phyloP scores from a whole-genome alignment of 2,888 invertebrate species.

The Stenurella melanura region DNA sequence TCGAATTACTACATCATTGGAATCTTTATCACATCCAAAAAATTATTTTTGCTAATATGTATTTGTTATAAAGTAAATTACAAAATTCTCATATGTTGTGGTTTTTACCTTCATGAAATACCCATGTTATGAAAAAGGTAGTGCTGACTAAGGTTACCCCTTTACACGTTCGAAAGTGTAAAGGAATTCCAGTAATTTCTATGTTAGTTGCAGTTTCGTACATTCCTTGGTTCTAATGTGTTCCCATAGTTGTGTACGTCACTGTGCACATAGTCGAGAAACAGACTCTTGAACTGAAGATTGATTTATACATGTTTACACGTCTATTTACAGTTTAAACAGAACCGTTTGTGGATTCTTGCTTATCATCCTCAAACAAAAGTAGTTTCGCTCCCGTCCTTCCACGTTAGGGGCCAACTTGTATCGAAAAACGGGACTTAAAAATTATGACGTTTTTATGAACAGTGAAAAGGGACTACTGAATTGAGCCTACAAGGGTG shows the following conservation, averaged over 20 bases:
- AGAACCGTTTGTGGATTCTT: constrained; percentile 62
- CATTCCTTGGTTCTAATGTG: too few species aligned
- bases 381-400: constrained; percentile 3
- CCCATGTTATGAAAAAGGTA: too few species aligned
- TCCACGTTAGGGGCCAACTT: constrained; percentile 22
- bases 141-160: too few species aligned
- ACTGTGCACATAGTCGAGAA: constrained; percentile 22
- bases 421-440: neutral
- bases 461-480: neutral
- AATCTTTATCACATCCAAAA: too few species aligned
- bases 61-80: too few species aligned
- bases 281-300: constrained; percentile 51
- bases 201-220: too few species aligned
- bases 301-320: constrained; percentile 67
- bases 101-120: too few species aligned
- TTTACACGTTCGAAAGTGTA: too few species aligned
- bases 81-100: too few species aligned
- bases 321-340: constrained; percentile 67
- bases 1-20: too few species aligned
- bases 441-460: constrained; percentile 27
- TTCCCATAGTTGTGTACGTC: constrained; percentile 27
- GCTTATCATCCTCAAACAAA: constrained; percentile 59
- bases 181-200: too few species aligned
- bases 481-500: neutral
- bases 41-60: too few species aligned